A percentile compares a stretch with the other conserved stretches of the same genome.
Evolutionary conservation across 2,888 invertebrate species (phyloP).

Genomic region (Drosophila affinis): DNA sequence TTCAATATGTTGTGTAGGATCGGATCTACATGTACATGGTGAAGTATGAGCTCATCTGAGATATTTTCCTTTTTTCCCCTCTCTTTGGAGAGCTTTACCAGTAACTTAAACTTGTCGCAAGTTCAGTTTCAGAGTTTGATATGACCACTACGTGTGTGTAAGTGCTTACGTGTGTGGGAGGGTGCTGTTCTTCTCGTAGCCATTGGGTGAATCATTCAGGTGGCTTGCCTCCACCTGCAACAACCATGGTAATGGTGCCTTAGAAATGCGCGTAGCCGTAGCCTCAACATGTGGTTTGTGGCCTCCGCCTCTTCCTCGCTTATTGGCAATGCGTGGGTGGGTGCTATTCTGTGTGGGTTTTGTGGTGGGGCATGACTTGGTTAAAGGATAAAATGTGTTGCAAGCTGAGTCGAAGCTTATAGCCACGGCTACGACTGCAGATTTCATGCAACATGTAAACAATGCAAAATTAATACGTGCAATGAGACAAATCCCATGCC

Average conservation of each 20-base stretch:
- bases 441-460: slow-evolving; percentile 63
- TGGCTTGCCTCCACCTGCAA: slow-evolving; percentile 35
- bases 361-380: slow-evolving; percentile 46
- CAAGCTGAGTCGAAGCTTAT: slow-evolving; percentile 17
- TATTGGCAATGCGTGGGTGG: slow-evolving; percentile 42
- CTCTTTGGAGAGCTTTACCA: slow-evolving; percentile 17
- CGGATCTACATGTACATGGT: too few relatives aligned
- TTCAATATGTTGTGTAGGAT: not conserved
- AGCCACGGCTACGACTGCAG: slow-evolving; percentile 25
- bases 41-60: not conserved
- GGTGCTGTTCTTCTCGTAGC: slow-evolving; percentile 21
- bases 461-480: slow-evolving; percentile 76
- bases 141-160: slow-evolving; percentile 15
- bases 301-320: slow-evolving; percentile 15
- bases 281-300: slow-evolving; percentile 75
- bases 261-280: slow-evolving; percentile 74
- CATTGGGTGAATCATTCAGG: slow-evolving; percentile 68
- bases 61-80: not conserved
- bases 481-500: slow-evolving; percentile 39
- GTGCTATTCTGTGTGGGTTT: slow-evolving; percentile 29
- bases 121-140: slow-evolving; percentile 36
- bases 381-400: slow-evolving; percentile 29
- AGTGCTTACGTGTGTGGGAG: not conserved
- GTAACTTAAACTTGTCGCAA: slow-evolving; percentile 32
- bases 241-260: slow-evolving; percentile 49